Base-by-base conservation (phyloP, 1,140 invertebrate species). In the Mya arenaria region DNA sequence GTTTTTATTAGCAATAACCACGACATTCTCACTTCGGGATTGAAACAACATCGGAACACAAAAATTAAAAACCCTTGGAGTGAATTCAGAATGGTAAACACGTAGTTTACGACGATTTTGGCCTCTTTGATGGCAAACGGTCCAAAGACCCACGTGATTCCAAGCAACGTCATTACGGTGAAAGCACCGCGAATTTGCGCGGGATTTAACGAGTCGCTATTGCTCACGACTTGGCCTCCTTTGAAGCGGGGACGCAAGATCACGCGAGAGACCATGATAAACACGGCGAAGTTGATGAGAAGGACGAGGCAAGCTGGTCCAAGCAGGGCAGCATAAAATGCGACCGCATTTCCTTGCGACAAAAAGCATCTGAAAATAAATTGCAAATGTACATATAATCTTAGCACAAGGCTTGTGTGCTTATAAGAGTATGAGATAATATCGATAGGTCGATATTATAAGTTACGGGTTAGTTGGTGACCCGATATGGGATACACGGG, bases 31-130 rank as follows among this genome's bases (percentile, higher is more conserved):
- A 93, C 94, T 86, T 94, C 93, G 1, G 93, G 92, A 84, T 94
- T 93, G 37, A 94, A 90, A 10, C 94, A 86, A 69, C 94, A 94
- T 15, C 94, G 90, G 72, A 94, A 93, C 6, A 94, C 78, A 85
- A 94, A 94, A 44, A 94, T 94, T 48, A 94, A 88, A 81, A 94
- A 94, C 37, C 94, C 94, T 88, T 94, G 94, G 1, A 94, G 87
- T 23, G 93, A 93, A 86, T 93, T 94, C 41, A 92, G 86, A 17
- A 94, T 89, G 84, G 93, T 94, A 87, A 94, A 94, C 19, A 94
- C 66, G 77, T 94, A 94, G 66, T 93, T 92, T 80, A 94, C 93
- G 5, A 92, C 88, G 0, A 94, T 63, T 72, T 92, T 90, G 1
- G 92, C 90, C 39, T 92, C 90, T 52, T 93, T 92, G 23, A 94